A percentile compares a stretch with the other conserved stretches of the same genome.
Evolutionary conservation across 2,797 vertebrate genomes (phyloP).

Genomic region (Knipowitschia caucasica): DNA sequence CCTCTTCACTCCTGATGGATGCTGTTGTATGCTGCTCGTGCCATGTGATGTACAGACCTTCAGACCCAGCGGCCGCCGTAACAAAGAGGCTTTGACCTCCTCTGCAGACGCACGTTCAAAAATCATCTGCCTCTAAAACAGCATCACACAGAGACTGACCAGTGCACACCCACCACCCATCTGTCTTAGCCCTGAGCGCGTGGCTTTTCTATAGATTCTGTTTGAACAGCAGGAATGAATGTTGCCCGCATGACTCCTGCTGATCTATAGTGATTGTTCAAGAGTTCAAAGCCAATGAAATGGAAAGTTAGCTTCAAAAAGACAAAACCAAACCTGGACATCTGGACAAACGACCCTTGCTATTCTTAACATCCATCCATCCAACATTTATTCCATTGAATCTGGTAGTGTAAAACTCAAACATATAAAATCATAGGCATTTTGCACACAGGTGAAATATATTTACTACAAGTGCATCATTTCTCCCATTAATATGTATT

Average conservation of each 20-base stretch:
- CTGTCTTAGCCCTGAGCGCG: conserved; percentile 63
- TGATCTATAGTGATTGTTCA: conserved; percentile 39
- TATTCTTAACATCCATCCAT: conserved; percentile 6
- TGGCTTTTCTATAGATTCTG: conserved; percentile 52
- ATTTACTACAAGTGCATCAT: no score
- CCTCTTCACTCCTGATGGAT: conserved; percentile 68
- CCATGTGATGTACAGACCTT: conserved; percentile 58
- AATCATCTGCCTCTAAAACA: conserved; percentile 57
- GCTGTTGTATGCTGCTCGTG: conserved; percentile 49
- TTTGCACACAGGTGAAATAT: no score
- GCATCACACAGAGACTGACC: conserved; percentile 29
- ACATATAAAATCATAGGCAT: no score
- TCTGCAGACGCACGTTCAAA: conserved; percentile 30
- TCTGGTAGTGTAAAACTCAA: no score
- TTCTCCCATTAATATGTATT: no score
- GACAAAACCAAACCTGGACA: conserved; percentile 10
- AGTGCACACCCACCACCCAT: conserved; percentile 65
- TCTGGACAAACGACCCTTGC: conserved; percentile 29
- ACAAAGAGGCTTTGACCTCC: conserved; percentile 55
- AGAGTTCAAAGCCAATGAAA: conserved; percentile 51
- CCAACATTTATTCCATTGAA: no score
- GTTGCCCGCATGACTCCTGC: conserved; percentile 28
- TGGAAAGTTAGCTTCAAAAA: conserved; percentile 23
- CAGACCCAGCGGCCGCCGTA: conserved; percentile 43
- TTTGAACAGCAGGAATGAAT: conserved; percentile 38